These are phyloP conservation scores for Erythrolamprus reginae DNA, from an alignment of 2,113 vertebrate genomes.

Conservation along the genomic window DNA sequence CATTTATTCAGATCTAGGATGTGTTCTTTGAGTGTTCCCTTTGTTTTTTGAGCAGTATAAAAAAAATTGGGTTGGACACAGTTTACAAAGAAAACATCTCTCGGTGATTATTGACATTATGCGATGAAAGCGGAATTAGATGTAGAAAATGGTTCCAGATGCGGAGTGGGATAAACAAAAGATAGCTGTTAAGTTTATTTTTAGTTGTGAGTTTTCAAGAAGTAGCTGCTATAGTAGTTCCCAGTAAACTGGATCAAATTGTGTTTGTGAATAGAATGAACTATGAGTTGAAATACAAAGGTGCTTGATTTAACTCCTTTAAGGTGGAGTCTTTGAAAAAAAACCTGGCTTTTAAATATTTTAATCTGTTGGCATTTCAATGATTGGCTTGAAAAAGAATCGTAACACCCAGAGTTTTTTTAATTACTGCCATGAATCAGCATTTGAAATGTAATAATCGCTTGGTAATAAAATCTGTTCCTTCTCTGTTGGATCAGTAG, in stretches of 20 bases:
- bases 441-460: constrained; percentile 31
- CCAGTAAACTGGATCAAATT: neutral
- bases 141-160: neutral
- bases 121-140: neutral
- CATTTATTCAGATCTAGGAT: no score
- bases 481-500: neutral
- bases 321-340: neutral
- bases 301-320: neutral
- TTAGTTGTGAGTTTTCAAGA: neutral
- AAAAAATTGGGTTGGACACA: neutral
- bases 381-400: neutral
- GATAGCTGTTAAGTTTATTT: neutral
- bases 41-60: no score
- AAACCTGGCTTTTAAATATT: neutral
- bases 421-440: constrained; percentile 20
- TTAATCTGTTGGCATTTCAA: neutral
- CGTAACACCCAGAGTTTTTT: neutral
- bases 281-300: neutral
- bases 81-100: neutral
- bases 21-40: no score
- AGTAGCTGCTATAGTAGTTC: neutral
- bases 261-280: neutral
- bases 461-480: constrained; percentile 28
- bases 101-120: neutral
- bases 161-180: neutral